Percentiles rank a stretch among this genome's conserved stretches.
These are phyloP conservation scores for Leptodactylus fallax DNA, from an alignment of 2,797 vertebrate genomes.

Conservation along the genomic window DNA sequence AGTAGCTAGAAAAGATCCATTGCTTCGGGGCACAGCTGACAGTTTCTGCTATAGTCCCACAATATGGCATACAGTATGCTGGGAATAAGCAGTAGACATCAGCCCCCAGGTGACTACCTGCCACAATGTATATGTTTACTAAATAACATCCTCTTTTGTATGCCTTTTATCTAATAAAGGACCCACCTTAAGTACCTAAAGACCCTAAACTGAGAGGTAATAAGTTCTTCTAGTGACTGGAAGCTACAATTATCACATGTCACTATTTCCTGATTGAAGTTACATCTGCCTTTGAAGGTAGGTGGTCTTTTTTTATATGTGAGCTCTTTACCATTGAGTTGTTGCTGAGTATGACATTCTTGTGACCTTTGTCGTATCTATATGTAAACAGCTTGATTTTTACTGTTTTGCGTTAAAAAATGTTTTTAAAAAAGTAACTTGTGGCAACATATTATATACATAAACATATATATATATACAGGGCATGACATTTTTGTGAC, in stretches of 20 bases:
- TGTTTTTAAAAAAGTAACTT: no score
- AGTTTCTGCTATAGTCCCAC: neutral
- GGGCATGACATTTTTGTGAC: no score
- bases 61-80: neutral
- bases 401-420: no score
- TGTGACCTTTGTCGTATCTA: no score
- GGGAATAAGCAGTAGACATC: neutral
- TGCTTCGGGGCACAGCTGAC: neutral
- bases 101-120: conserved; percentile 21
- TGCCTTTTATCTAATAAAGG: conserved; percentile 21
- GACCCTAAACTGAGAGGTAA: conserved; percentile 32
- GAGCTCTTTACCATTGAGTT: neutral
- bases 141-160: conserved; percentile 48
- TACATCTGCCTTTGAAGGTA: neutral
- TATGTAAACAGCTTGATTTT: no score
- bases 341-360: no score
- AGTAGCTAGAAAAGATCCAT: neutral
- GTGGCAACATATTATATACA: no score
- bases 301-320: neutral
- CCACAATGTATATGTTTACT: conserved; percentile 46
- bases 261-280: conserved; percentile 43
- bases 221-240: conserved; percentile 38
- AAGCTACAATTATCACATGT: conserved; percentile 34
- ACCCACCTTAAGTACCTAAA: conserved; percentile 5
- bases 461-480: no score